phyloP scores from a whole-genome alignment of 2,888 invertebrate species.

The Coelinius sp. region DNA sequence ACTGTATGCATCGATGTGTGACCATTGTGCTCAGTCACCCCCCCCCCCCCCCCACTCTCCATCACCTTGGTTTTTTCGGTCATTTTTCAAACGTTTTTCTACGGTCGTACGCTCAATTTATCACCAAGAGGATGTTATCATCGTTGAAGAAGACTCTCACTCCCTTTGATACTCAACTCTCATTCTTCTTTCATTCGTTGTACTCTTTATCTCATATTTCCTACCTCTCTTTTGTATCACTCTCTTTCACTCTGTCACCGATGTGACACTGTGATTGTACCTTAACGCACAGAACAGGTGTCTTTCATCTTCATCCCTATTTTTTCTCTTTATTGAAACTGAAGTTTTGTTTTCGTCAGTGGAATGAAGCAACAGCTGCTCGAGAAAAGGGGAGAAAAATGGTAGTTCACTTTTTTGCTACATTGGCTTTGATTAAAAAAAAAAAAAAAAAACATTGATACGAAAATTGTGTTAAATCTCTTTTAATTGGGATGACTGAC shows the following conservation, averaged over 20 bases:
- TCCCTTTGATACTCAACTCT: constrained; percentile 13
- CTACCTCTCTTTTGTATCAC: constrained; percentile 5
- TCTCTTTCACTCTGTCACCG: constrained; percentile 10
- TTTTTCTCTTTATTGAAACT: background rate
- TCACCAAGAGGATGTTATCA: constrained; percentile 17
- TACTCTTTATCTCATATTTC: background rate
- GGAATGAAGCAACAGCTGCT: constrained; percentile 22
- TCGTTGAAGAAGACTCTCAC: constrained; percentile 10
- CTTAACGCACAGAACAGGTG: constrained; percentile 20
- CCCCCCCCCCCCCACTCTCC: background rate
- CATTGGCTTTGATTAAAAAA: background rate
- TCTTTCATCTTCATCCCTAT: background rate
- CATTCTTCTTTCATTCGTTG: constrained; percentile 3
- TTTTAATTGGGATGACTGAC: constrained; percentile 6
- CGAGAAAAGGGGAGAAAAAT: background rate
- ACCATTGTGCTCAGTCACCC: background rate
- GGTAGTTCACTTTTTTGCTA: background rate
- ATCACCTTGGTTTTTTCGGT: background rate
- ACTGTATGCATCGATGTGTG: background rate
- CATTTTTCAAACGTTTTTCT: constrained; percentile 4
- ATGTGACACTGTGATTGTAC: constrained; percentile 22
- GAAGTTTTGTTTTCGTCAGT: background rate
- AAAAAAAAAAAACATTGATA: background rate
- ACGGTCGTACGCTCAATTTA: constrained; percentile 17
- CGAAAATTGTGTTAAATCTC: background rate